A percentile compares a stretch with the other conserved stretches of the same genome.
These are phyloP conservation scores for Rattus rattus DNA, from an alignment of 2,113 vertebrate genomes.

Conservation along the genomic window DNA sequence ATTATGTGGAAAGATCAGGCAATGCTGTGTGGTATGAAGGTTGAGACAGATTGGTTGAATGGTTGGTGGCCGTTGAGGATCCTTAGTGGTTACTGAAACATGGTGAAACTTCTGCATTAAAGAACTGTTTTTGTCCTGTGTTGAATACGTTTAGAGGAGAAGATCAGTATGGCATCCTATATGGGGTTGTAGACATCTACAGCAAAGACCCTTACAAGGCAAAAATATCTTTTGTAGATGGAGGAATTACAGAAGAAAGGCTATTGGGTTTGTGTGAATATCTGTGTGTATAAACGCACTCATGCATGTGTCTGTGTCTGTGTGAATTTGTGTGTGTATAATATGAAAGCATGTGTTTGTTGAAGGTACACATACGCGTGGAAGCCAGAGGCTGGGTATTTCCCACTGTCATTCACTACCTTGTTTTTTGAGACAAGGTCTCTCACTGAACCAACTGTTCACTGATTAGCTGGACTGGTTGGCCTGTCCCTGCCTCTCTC, in stretches of 20 bases:
- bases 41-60: not conserved
- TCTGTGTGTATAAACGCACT: not conserved
- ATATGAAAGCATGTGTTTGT: not conserved
- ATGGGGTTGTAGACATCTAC: not conserved
- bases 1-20: not conserved
- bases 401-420: no score
- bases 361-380: not conserved
- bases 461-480: no score
- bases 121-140: not conserved
- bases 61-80: not conserved
- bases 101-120: not conserved
- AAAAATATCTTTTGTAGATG: not conserved
- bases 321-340: not conserved
- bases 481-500: not conserved
- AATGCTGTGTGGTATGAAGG: not conserved
- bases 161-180: not conserved
- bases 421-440: not conserved
- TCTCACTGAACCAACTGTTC: not conserved
- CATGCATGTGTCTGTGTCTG: not conserved
- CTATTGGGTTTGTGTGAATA: not conserved
- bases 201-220: conserved; percentile 1
- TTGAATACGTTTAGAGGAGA: not conserved
- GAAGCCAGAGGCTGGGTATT: not conserved
- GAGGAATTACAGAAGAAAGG: not conserved
- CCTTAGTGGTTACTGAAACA: not conserved